phyloP scores from a whole-genome alignment of 2,113 vertebrate species.

The cattle (Bos taurus) region DNA sequence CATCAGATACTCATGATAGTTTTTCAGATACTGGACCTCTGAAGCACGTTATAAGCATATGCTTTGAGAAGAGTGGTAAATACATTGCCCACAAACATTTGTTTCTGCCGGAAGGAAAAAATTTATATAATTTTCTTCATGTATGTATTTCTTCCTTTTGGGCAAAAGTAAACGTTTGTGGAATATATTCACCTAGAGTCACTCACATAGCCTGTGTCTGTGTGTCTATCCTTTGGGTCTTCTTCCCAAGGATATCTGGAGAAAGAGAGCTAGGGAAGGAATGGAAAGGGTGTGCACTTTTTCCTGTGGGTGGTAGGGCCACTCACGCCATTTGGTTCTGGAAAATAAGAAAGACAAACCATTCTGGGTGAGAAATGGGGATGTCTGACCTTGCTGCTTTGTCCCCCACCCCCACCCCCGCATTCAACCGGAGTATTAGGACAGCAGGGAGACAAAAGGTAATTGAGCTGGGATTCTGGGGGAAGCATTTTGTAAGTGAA shows the following conservation, averaged over 20 bases:
- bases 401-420: conserved; percentile 21
- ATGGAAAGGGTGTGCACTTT: not conserved
- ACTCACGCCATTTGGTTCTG: not conserved
- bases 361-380: not conserved
- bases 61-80: conserved; percentile 34
- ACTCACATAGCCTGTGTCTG: not conserved
- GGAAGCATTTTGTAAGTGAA: conserved; percentile 67
- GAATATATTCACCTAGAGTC: not conserved
- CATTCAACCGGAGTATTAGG: conserved; percentile 45
- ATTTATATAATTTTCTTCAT: not conserved
- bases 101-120: not conserved
- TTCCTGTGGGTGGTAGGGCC: not conserved
- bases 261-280: not conserved
- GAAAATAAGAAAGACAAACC: not conserved
- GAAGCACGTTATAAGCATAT: conserved; percentile 32
- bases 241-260: not conserved
- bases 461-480: conserved; percentile 71
- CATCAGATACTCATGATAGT: not conserved
- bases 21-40: conserved; percentile 47
- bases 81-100: conserved; percentile 26
- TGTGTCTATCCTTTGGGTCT: not conserved
- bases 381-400: conserved; percentile 17
- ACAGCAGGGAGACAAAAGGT: conserved; percentile 74
- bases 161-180: conserved; percentile 1
- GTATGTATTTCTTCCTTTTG: not conserved